phyloP scores from a whole-genome alignment of 23 tunicate genomes.

The Ciona savignyi region DNA sequence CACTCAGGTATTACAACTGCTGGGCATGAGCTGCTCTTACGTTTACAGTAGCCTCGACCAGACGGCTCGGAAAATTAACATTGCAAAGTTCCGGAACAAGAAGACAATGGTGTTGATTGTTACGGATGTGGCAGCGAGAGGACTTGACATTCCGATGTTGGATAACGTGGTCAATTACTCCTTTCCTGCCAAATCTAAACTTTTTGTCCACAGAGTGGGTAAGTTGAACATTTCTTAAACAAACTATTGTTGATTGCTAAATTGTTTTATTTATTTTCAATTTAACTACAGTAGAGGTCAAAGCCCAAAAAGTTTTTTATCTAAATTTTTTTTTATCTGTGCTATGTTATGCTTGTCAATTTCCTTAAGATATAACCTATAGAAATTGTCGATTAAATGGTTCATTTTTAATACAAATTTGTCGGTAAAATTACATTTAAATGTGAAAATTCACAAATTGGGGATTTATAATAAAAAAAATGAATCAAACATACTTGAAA shows the following conservation, averaged over 20 bases:
- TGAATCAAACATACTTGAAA: too few species aligned
- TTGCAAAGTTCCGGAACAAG: slow-evolving; percentile 58
- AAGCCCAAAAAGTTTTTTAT: too few species aligned
- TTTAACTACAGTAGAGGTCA: too few species aligned
- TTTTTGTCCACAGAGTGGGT: slow-evolving; percentile 98
- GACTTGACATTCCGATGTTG: slow-evolving; percentile 91
- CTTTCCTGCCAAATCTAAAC: slow-evolving; percentile 81
- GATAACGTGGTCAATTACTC: slow-evolving; percentile 88
- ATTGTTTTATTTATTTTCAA: too few species aligned
- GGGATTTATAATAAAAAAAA: too few species aligned
- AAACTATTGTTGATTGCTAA: background rate
- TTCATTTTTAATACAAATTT: too few species aligned
- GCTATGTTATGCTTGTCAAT: too few species aligned
- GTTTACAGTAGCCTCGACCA: slow-evolving; percentile 92
- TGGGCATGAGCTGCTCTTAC: slow-evolving; percentile 48
- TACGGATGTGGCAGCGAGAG: slow-evolving; percentile 96
- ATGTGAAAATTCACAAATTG: too few species aligned
- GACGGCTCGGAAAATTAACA: slow-evolving; percentile 72
- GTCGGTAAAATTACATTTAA: too few species aligned
- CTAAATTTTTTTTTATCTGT: too few species aligned
- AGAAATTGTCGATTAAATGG: too few species aligned
- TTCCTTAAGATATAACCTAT: too few species aligned
- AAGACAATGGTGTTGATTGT: slow-evolving; percentile 48
- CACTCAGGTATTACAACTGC: slow-evolving; percentile 49
- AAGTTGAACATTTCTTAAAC: slow-evolving; percentile 11